Evolutionary conservation across 2,113 vertebrate genomes (phyloP), one percentile per base, ranked within the genome.

Genomic region (Calidris pygmaea): DNA sequence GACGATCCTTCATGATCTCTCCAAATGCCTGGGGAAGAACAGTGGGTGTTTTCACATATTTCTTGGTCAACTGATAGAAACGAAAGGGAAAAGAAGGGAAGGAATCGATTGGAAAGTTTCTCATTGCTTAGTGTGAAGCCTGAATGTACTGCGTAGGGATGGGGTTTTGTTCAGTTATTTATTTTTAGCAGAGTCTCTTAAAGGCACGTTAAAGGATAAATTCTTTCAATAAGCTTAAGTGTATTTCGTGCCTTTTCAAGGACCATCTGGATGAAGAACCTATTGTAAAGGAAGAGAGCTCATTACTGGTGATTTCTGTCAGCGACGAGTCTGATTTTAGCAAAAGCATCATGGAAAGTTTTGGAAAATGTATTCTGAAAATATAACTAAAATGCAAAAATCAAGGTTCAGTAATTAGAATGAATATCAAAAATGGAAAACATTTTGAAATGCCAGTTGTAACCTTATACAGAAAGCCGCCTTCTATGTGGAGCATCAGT

Each of bases 221-320:
- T 58, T 50, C 26, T 75, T 82, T 94, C 63, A 89, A n/a, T 84
- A 73, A 72, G 24, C n/a, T 83, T 63, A 91, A 65, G 17, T 55
- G 75, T 30, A 27, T 92, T 60, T 60, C 45, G 35, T 60, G 24
- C 11, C 48, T 86, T 85, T 80, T 89, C 66, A 60, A 55, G 22
- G 82, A 58, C 71, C 73, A 72, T 80, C 80, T 59, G 70, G 39
- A 62, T 86, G 67, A 89, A 77, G 30, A 74, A n/a, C 70, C 37
- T 34, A 48, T 92, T 94, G 87, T 70, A 87, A 83, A 88, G 93
- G 81, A 91, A 91, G 52, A 62, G 81, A 78, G n/a, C 79, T 56
- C 79, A 20, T 89, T 67, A 72, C 66, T 93, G 86, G 72, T 59
- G 85, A 86, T 67, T 85, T 67, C 85, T 93, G 75, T 85, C 80